phyloP scores from a whole-genome alignment of 2,113 vertebrate species.

The Leiothrix lutea region DNA sequence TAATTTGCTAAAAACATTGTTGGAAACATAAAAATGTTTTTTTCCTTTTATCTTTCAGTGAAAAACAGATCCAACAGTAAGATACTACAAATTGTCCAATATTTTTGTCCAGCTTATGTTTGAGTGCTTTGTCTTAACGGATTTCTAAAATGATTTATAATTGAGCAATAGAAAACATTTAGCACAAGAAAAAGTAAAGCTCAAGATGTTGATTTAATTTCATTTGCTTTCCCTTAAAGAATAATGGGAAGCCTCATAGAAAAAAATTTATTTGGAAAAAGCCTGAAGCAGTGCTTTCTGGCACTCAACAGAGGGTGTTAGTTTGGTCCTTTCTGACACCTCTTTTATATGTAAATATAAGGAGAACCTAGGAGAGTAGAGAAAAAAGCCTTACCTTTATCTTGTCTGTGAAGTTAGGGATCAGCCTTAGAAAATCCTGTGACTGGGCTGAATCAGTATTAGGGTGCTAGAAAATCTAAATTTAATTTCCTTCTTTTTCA shows the following conservation, averaged over 20 bases:
- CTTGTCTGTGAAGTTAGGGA: background rate
- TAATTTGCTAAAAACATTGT: constrained; percentile 51
- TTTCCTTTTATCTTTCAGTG: constrained; percentile 30
- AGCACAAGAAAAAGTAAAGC: background rate
- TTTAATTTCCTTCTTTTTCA: background rate
- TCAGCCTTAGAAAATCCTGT: background rate
- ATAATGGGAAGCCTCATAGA: background rate
- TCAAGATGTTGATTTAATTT: background rate
- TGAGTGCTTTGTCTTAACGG: background rate
- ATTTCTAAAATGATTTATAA: constrained; percentile 10
- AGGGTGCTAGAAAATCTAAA: background rate
- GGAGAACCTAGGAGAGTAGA: background rate
- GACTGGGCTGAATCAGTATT: background rate
- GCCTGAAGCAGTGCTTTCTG: background rate
- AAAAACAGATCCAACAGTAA: background rate
- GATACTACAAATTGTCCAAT: background rate
- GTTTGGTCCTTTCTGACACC: background rate
- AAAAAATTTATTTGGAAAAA: constrained; percentile 10
- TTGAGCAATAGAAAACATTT: background rate
- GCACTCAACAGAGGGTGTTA: background rate
- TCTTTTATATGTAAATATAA: background rate
- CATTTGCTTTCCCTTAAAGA: background rate
- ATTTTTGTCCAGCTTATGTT: background rate
- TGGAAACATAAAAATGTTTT: background rate
- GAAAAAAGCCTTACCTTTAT: background rate